Evolutionary conservation across 2,113 vertebrate genomes (phyloP), one percentile per base, ranked within the genome.

Genomic region (Thunnus thynnus): DNA sequence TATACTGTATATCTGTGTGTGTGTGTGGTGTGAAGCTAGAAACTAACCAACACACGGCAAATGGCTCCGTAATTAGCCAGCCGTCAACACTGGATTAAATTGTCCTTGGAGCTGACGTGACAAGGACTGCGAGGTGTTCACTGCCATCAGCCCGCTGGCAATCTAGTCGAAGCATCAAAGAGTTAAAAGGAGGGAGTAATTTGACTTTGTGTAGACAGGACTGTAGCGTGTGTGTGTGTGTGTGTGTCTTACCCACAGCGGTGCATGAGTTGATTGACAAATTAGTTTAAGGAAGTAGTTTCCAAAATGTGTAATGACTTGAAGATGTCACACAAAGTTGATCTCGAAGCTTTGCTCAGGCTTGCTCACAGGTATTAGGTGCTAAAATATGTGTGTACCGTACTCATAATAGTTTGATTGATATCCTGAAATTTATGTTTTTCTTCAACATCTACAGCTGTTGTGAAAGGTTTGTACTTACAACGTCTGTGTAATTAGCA

Each of bases 41-140:
- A 78, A 78, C 63, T 62, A 76, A 63, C 54, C 61, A 7, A 46
- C 67, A 63, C 57, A 36, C 14, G 0, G 11, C 5, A 20, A 51
- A 77, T 71, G 18, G 0, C 75, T 71, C 72, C 80, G 65, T 86
- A 86, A 90, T 88, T 83, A 84, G 55, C 74, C 76, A 86, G 54
- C 87, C 88, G 87, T 87, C 84, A 86, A 61, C 87, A 65, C 25
- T 27, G 55, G 66, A 86, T 76, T 83, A 77, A 85, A 81, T 50
- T 32, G 69, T 68, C 52, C 58, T 78, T 8, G n/a, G 64, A 80
- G 72, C 74, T 82, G 85, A 86, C 47, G 36, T 79, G 67, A 89
- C 75, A 54, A 74, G 12, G 1, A 72, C 46, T 22, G 1, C 2
- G 16, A 80, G 75, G 83, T 57, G 47, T 8, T 5, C 13, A 1